Base-by-base conservation (phyloP, 2,888 invertebrate species). In the Calephelis perditalis region DNA sequence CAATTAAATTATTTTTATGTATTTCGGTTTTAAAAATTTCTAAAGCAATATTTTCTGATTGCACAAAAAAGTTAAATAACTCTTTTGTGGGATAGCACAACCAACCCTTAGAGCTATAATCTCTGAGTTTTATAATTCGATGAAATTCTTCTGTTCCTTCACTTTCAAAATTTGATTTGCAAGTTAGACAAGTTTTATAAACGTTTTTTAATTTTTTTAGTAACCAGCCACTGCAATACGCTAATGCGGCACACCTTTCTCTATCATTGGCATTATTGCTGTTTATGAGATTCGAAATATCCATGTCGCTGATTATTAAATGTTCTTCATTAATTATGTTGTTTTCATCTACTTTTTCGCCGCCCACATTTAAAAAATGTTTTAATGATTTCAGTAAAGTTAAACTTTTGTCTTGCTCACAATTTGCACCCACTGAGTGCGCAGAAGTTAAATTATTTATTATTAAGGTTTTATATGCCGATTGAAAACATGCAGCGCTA, bases 351-450 rank as follows among this genome's bases (percentile, higher is more conserved):
- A 12, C 8, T 7, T 15, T 52, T 9, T 52, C 8, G 11, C 47
- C 56, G 26, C 61, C 58, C 47, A 57, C 40, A 58, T 12, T 59
- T 52, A 65, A 35, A 57, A 64, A 43, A 54, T 40, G 57, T 61
- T 65, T 63, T 60, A 65, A 62, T 36, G 54, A 61, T 56, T 64
- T 57, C 10, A 65, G 54, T 37, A 62, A 64, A 57, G 57, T 40
- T 8, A 40, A n/a, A 49, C 46, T 55, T 44, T 66, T 59, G 46
- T 68, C 67, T 61, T 57, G 52, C 52, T 68, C 65, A 60, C 68
- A 68, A 58, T 68, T 68, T 15, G 62, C 45, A 15, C 61, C 62
- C n/a, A 61, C n/a, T 40, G 65, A 59, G 49, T 65, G 59, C 26
- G 49, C 12, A 26, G 65, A 62, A 8, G 61, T 40, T 3, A 65